Base-by-base conservation (phyloP, 2,888 invertebrate species). In the Rutpela maculata region DNA sequence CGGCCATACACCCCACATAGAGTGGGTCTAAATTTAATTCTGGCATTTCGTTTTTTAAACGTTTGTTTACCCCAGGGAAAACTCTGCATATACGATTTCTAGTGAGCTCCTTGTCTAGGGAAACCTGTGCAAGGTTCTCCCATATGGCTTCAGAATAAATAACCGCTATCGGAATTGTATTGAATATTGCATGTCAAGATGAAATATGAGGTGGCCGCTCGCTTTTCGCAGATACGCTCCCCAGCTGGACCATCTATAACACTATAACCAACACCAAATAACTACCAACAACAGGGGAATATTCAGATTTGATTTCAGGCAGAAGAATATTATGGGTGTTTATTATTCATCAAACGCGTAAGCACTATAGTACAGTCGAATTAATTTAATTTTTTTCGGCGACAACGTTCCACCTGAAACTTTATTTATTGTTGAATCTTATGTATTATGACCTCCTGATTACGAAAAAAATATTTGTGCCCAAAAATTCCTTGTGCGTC, bases 101-200 rank as follows among this genome's bases (percentile, higher is more conserved):
- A 60, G 43, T 15, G 57, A 4, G 35, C 57, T 22, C 31, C 69
- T 26, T 31, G 57, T 57, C 35, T 38, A 69, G 15, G 9, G 31
- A 57, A 70, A 70, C 55, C 67, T 50, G 4, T 22, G 22, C 55
- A 19, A n/a, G 26, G 11, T 26, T 38, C 60, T 38, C 60, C 50
- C 60, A 19, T 38, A 70, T 22, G 70, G 70, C 70, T 19, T 60
- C 70, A 31, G 70, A 70, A 60, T 70, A 70, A 70, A 70, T 70
- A 70, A 70, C 70, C 70, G 43, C 70, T 70, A 70, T 56, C 70
- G 60, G 70, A 43, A 70, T 70, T 70, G 60, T 70, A 70, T 60
- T 70, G 70, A 70, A 70, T 70, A 70, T 70, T 70, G 70, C 70
- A 60, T 60, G 70, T 60, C 70, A 60, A 31, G 70, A 70, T 70